Evolutionary conservation across 1,140 invertebrate species (phyloP), one percentile per base, ranked within the genome.

Genomic region (Stegodyphus dumicola): DNA sequence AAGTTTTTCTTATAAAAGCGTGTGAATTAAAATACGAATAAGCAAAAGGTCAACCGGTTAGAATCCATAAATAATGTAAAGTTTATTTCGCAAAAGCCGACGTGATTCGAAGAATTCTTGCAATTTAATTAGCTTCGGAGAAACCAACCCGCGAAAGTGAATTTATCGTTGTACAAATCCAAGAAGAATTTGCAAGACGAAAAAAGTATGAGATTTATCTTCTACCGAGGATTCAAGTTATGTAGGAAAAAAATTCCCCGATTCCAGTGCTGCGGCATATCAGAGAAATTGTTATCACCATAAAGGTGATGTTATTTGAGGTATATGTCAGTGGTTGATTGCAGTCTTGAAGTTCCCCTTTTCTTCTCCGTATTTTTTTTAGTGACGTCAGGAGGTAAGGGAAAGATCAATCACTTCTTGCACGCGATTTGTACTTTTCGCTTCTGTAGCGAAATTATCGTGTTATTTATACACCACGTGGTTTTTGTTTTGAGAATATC

Each of bases 241-340:
- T 17, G 65, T 67, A n/a, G 65, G 65, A 67, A 67, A 67, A 67
- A 67, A 67, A 17, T 67, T 67, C 65, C 65, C 17, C 17, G 11
- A 7, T 17, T 67, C 65, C 15, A 71, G 66, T 53, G 18, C 10
- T n/a, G 79, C 79, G 79, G 79, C 66, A 33, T 13, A 74, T 83
- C 79, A 83, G 70, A 83, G 71, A 83, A 70, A 83, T 83, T 53
- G 70, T 83, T 83, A 83, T 83, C 79, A 71, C 70, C 49, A 66
- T 83, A 83, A 83, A 83, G 71, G 79, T 83, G 79, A 83, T 83
- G 79, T 83, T 83, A 83, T 83, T 83, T 83, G 79, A 83, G 70
- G 79, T 83, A 83, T 74, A 83, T 75, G 79, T 83, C 79, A 83
- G 79, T 83, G 79, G 79, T 67, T 80, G 79, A 83, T 83, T 83